Conservation (phyloP, 2,797 vertebrate genomes). For the Urophycis tenuis region DNA sequence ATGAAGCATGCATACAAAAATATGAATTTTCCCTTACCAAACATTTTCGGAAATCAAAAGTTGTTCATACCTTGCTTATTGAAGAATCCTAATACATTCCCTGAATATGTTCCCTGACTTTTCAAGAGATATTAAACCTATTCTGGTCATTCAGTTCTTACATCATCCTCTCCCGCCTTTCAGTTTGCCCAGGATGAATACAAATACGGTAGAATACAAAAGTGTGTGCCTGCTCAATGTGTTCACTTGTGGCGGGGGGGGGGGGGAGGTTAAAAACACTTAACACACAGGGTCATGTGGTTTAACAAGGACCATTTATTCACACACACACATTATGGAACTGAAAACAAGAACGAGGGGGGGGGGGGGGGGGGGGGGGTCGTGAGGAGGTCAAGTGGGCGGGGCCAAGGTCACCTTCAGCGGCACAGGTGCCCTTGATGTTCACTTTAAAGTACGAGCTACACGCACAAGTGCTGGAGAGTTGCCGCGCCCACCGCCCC, state of each 20-base stretch:
- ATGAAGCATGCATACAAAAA: not conserved
- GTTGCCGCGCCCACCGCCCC: not conserved
- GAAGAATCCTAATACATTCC: not conserved
- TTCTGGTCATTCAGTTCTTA: not conserved
- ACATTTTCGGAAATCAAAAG: not conserved
- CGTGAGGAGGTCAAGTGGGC: slow-evolving; percentile 25
- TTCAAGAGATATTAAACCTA: not conserved
- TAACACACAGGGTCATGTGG: slow-evolving; percentile 35
- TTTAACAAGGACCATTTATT: slow-evolving; percentile 69
- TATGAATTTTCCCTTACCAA: not conserved
- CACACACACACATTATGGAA: slow-evolving; percentile 61
- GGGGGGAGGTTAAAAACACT: not conserved
- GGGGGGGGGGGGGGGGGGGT: slow-evolving; percentile 19
- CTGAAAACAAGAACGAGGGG: slow-evolving; percentile 52
- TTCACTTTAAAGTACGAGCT: slow-evolving; percentile 21
- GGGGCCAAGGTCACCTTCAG: not conserved
- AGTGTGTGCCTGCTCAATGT: not conserved
- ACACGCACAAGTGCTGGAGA: slow-evolving; percentile 29
- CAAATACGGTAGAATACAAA: not conserved
- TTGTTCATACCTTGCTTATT: not conserved
- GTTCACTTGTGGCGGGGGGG: not conserved
- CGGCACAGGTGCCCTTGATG: not conserved
- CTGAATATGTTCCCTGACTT: not conserved
- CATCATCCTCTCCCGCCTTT: not conserved
- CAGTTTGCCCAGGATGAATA: not conserved